Evolutionary conservation across 2,113 vertebrate genomes (phyloP).

Genomic region (Hippocampus barbouri): DNA sequence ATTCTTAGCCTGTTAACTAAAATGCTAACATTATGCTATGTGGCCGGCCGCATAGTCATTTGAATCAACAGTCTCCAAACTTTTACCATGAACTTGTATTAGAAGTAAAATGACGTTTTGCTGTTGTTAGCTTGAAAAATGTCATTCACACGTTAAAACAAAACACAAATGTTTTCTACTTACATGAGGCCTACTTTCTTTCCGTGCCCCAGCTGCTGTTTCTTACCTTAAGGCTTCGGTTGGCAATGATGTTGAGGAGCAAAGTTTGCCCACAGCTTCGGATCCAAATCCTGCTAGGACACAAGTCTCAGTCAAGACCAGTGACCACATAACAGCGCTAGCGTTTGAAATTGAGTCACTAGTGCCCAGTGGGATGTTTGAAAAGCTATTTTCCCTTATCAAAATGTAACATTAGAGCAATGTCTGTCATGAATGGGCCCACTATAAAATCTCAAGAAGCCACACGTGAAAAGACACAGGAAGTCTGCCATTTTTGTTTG

Average conservation of each 20-base stretch:
- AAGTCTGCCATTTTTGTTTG: background rate
- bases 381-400: background rate
- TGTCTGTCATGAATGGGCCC: background rate
- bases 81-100: background rate
- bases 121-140: background rate
- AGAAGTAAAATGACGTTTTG: background rate
- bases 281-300: conserved; percentile 74
- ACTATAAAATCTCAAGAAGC: background rate
- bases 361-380: background rate
- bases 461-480: background rate
- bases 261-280: conserved; percentile 72
- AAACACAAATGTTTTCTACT: no score
- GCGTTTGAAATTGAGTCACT: background rate
- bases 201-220: background rate
- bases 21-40: no score
- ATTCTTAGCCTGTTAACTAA: background rate
- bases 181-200: background rate
- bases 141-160: background rate
- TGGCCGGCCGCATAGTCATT: background rate
- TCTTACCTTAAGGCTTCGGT: conserved; percentile 80
- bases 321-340: background rate
- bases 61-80: background rate
- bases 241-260: conserved; percentile 72
- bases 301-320: background rate
- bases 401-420: background rate